These are phyloP conservation scores for Acrocyrtus sp. DNA, from an alignment of 2,888 invertebrate species.

Conservation along the genomic window DNA sequence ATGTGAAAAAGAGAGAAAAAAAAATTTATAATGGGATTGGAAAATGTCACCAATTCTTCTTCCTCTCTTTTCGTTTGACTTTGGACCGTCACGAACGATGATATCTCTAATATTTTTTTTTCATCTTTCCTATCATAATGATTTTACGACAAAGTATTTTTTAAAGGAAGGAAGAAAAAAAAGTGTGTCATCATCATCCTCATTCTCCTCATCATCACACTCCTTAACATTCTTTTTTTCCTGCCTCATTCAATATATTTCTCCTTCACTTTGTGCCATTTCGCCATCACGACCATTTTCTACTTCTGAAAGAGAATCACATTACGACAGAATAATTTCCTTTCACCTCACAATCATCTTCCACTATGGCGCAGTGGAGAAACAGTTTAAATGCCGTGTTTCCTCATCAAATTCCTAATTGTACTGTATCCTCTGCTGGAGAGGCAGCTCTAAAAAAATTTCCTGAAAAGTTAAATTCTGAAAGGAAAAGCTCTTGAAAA, in stretches of 20 bases:
- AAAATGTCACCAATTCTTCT: constrained; percentile 51
- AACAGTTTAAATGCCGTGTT: too few species aligned
- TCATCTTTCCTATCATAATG: neutral
- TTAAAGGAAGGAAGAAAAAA: too few species aligned
- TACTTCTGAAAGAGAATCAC: constrained; percentile 3
- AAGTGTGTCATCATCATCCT: constrained; percentile 15
- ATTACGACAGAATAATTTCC: too few species aligned
- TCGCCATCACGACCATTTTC: neutral
- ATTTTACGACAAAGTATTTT: neutral
- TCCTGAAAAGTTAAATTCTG: neutral
- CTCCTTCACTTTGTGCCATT: neutral
- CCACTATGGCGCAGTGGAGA: too few species aligned
- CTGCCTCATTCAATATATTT: neutral
- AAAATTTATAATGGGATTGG: constrained; percentile 43
- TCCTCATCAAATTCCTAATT: too few species aligned
- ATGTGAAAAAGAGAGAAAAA: constrained; percentile 7
- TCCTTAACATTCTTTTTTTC: neutral
- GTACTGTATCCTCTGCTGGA: too few species aligned
- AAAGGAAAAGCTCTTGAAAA: neutral
- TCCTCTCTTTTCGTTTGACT: constrained; percentile 2
- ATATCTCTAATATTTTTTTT: neutral
- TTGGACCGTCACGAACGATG: neutral
- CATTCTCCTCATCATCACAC: neutral
- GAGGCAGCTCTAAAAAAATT: too few species aligned
- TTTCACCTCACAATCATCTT: too few species aligned